These are phyloP conservation scores for Pedicia rivosa DNA, from an alignment of 2,888 invertebrate genomes.

Conservation along the genomic window DNA sequence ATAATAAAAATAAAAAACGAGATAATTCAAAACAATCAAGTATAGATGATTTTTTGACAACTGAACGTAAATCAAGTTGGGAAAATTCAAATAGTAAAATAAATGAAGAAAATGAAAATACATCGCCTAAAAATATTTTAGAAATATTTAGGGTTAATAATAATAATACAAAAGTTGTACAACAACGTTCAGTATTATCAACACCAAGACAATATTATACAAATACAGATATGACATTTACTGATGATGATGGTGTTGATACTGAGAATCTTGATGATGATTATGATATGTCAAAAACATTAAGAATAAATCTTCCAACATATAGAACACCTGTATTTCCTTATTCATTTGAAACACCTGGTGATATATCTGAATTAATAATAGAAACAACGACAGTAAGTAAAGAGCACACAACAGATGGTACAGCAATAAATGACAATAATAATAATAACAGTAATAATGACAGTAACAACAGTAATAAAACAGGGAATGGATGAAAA, in stretches of 20 bases:
- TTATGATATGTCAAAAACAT: constrained; percentile 23
- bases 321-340: constrained; percentile 30
- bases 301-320: constrained; percentile 33
- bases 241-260: neutral
- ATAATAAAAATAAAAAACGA: constrained; percentile 8
- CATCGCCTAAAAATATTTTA: constrained; percentile 22
- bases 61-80: neutral
- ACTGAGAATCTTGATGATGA: constrained; percentile 18
- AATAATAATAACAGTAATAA: no score
- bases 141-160: constrained; percentile 16
- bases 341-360: constrained; percentile 6
- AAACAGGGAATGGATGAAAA: no score
- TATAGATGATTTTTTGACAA: neutral
- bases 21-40: neutral
- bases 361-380: no score
- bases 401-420: no score
- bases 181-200: constrained; percentile 2
- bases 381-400: no score
- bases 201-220: constrained; percentile 5
- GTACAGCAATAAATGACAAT: no score
- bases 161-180: neutral
- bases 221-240: neutral
- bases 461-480: no score
- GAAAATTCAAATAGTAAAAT: no score
- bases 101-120: neutral